A percentile compares a stretch with the other conserved stretches of the same genome.
phyloP scores from a whole-genome alignment of 2,113 vertebrate species.

The Callochromis pleurospilus region DNA sequence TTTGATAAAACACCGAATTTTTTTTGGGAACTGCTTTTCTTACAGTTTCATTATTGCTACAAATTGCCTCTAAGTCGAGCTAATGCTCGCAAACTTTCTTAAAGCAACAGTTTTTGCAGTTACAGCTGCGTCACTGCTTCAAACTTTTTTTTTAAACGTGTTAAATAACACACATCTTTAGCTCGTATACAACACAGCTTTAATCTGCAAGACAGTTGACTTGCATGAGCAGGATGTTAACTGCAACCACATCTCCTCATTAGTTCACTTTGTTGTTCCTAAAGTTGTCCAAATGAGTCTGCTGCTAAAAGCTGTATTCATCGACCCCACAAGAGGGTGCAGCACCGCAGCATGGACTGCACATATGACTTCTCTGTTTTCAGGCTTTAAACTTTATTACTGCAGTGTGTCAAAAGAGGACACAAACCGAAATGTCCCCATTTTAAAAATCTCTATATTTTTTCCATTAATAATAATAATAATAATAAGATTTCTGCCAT shows the following conservation, averaged over 20 bases:
- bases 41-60: not conserved
- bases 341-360: constrained; percentile 11
- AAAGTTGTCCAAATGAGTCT: not conserved
- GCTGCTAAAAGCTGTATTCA: constrained; percentile 14
- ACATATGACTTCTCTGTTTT: constrained; percentile 1
- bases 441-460: not conserved
- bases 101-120: not conserved
- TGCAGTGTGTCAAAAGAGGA: not conserved
- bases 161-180: not conserved
- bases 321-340: constrained; percentile 63
- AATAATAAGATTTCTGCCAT: not conserved
- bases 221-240: not conserved
- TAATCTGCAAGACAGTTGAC: not conserved
- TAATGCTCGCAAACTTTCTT: not conserved
- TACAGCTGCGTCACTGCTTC: not conserved
- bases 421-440: not conserved
- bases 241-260: not conserved
- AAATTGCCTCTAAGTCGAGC: not conserved
- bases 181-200: not conserved
- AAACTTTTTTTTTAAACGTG: not conserved
- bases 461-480: not conserved
- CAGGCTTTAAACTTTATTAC: not conserved
- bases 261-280: not conserved
- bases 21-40: not conserved
- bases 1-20: not conserved